A percentile compares a stretch with the other conserved stretches of the same genome.
phyloP scores from a whole-genome alignment of 1,140 invertebrate genomes.

The Saccostrea echinata region DNA sequence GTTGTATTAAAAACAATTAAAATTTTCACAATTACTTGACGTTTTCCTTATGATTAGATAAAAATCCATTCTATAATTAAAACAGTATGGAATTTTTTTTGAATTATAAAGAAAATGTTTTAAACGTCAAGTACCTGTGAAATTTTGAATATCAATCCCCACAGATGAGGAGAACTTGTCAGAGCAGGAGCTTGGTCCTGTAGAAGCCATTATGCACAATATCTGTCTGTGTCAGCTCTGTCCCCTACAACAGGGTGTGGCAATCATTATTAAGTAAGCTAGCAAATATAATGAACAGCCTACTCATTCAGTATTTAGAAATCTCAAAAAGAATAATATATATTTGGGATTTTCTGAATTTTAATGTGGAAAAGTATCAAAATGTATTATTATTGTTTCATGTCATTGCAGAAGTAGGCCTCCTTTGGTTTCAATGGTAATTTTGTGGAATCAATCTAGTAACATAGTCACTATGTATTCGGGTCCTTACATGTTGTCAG shows the following conservation, averaged over 20 bases:
- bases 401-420: constrained; percentile 27
- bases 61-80: not conserved
- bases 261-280: constrained; percentile 54
- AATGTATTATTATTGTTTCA: not conserved
- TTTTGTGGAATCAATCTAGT: constrained; percentile 39
- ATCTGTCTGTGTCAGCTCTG: constrained; percentile 51
- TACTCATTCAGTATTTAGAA: too few relatives aligned
- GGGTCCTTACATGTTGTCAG: constrained; percentile 44
- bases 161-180: not conserved
- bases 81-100: not conserved
- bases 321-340: too few relatives aligned
- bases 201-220: constrained; percentile 47
- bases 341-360: too few relatives aligned
- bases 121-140: not conserved
- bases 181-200: not conserved
- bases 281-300: not conserved
- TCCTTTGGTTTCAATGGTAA: constrained; percentile 50
- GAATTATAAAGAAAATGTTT: too few relatives aligned
- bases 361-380: too few relatives aligned
- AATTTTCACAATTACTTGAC: too few relatives aligned
- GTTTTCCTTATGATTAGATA: not conserved
- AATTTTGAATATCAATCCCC: not conserved
- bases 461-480: constrained; percentile 49
- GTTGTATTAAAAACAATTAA: too few relatives aligned
- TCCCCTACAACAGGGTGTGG: constrained; percentile 53